phyloP scores from a whole-genome alignment of 2,797 vertebrate species.

The Takifugu rubripes region DNA sequence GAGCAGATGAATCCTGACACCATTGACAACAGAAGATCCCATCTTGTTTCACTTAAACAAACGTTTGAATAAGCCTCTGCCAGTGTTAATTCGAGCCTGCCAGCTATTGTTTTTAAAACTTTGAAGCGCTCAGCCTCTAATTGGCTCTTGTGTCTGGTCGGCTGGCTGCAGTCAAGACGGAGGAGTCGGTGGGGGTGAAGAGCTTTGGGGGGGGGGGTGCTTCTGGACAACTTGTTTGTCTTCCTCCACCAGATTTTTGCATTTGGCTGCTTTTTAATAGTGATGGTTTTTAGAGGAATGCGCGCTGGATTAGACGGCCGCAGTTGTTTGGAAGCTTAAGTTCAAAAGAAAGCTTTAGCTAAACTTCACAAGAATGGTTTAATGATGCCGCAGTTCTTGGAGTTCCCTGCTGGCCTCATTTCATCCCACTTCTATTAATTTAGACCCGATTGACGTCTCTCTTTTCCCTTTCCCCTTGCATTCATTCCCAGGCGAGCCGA shows the following conservation, averaged over 20 bases:
- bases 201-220: neutral
- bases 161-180: constrained; percentile 34
- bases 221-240: constrained; percentile 30
- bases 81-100: constrained; percentile 38
- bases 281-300: constrained; percentile 31
- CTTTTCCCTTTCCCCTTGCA: constrained; percentile 8
- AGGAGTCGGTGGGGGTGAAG: neutral
- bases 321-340: constrained; percentile 30
- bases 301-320: constrained; percentile 33
- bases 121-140: constrained; percentile 52
- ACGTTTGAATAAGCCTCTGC: constrained; percentile 47
- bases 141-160: constrained; percentile 59
- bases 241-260: constrained; percentile 34
- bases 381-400: constrained; percentile 48
- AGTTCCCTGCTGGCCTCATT: constrained; percentile 36
- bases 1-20: neutral
- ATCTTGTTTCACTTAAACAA: constrained; percentile 23
- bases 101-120: constrained; percentile 55
- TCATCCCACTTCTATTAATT: constrained; percentile 40
- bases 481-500: constrained; percentile 19
- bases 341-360: constrained; percentile 32
- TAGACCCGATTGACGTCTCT: constrained; percentile 32
- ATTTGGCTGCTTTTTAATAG: constrained; percentile 14
- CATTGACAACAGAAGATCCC: constrained; percentile 9
- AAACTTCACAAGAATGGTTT: constrained; percentile 40